These are phyloP conservation scores for Xylocampa areola DNA, from an alignment of 2,888 invertebrate genomes.

Conservation along the genomic window DNA sequence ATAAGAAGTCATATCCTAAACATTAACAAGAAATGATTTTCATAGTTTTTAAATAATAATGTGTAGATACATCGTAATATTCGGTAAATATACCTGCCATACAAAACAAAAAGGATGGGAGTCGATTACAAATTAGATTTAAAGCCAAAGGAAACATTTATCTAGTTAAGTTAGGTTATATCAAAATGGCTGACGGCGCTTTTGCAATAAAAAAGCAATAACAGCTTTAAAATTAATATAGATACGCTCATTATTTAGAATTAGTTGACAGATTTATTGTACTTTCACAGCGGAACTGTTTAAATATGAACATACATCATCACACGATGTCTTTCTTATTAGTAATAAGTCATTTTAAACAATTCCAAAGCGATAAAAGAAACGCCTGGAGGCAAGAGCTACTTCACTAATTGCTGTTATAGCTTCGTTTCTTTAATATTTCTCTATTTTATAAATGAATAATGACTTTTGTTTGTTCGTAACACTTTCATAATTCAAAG, in stretches of 20 bases:
- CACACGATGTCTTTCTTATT: slow-evolving; percentile 36
- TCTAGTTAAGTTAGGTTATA: background rate
- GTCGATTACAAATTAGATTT: background rate
- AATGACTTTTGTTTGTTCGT: slow-evolving; percentile 12
- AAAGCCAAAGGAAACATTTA: background rate
- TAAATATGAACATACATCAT: slow-evolving; percentile 43
- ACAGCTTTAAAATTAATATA: slow-evolving; percentile 47
- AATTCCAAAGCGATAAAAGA: slow-evolving; percentile 28
- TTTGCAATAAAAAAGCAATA: slow-evolving; percentile 23
- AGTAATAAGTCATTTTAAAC: slow-evolving; percentile 43
- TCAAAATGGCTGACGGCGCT: slow-evolving; percentile 5
- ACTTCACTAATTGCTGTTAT: slow-evolving; percentile 30
- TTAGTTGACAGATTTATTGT: slow-evolving; percentile 52
- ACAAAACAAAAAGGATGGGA: too few species aligned
- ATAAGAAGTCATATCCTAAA: too few species aligned
- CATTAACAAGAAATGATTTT: too few species aligned
- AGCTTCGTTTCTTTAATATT: slow-evolving; percentile 22
- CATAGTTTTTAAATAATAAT: too few species aligned
- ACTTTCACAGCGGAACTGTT: slow-evolving; percentile 31
- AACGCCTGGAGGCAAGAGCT: slow-evolving; percentile 32
- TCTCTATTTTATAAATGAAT: slow-evolving; percentile 33
- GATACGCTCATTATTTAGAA: slow-evolving; percentile 50
- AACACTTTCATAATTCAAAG: slow-evolving; percentile 33
- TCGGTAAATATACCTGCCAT: too few species aligned
- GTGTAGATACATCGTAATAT: too few species aligned